Conservation (phyloP, 2,888 invertebrate genomes). For the Odontothrips loti region DNA sequence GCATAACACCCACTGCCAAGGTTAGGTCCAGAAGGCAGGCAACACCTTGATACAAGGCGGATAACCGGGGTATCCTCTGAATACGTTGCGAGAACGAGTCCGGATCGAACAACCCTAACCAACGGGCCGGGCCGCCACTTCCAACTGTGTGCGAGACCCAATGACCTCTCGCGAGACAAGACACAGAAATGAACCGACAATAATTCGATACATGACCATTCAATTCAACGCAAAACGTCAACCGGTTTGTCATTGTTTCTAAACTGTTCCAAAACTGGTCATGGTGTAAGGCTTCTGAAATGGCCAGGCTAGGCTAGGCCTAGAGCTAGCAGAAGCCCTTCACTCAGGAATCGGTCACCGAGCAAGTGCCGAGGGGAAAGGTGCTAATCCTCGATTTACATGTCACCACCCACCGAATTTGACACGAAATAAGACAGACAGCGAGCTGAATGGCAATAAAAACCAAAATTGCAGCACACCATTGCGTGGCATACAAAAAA, state of each 20-base stretch:
- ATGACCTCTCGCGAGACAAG: background rate
- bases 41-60: too few relatives aligned
- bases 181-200: background rate
- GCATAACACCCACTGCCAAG: too few relatives aligned
- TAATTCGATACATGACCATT: too few relatives aligned
- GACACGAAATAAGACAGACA: background rate
- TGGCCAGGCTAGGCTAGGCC: background rate
- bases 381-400: background rate
- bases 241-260: too few relatives aligned
- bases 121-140: background rate
- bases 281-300: background rate
- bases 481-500: background rate
- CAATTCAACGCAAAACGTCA: too few relatives aligned
- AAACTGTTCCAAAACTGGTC: background rate
- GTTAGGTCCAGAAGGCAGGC: too few relatives aligned
- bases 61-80: too few relatives aligned
- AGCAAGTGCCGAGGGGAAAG: background rate
- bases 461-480: too few relatives aligned
- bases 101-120: too few relatives aligned
- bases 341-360: background rate
- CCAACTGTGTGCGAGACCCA: background rate
- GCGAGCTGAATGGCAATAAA: background rate
- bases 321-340: slow-evolving; percentile 7
- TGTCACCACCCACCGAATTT: background rate
- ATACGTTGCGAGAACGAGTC: too few relatives aligned